Percentiles rank a stretch among this genome's conserved stretches.
phyloP scores from a whole-genome alignment of 2,888 invertebrate genomes.

The Eledone cirrhosa region DNA sequence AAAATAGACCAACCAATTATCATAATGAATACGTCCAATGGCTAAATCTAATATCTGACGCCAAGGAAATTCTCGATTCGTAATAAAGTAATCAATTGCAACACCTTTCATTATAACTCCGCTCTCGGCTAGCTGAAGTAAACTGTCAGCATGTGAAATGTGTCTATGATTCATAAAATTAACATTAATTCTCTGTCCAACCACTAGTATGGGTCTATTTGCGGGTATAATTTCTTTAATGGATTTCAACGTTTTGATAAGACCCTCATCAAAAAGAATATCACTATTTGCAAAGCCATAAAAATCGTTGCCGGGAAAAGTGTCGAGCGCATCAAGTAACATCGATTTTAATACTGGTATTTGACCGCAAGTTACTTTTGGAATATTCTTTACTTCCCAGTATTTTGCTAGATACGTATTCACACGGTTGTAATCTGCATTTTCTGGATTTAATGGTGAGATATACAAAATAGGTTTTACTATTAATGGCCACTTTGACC shows the following conservation, averaged over 20 bases:
- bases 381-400: background rate
- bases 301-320: background rate
- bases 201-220: background rate
- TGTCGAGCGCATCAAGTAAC: background rate
- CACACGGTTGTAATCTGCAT: background rate
- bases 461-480: background rate
- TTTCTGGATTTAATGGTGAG: no score
- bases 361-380: background rate
- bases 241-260: background rate
- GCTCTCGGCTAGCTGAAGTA: background rate
- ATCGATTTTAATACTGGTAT: background rate
- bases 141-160: background rate
- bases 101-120: background rate
- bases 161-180: background rate
- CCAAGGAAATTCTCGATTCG: slow-evolving; percentile 1
- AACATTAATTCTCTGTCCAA: background rate
- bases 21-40: slow-evolving; percentile 1
- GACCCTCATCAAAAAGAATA: background rate
- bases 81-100: slow-evolving; percentile 1
- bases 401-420: background rate
- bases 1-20: slow-evolving; percentile 18
- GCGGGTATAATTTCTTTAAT: background rate
- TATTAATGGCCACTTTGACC: background rate
- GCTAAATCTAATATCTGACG: background rate
- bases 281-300: slow-evolving; percentile 9